Base-by-base conservation (phyloP, 1,140 invertebrate genomes). In the Penaeus chinensis region DNA sequence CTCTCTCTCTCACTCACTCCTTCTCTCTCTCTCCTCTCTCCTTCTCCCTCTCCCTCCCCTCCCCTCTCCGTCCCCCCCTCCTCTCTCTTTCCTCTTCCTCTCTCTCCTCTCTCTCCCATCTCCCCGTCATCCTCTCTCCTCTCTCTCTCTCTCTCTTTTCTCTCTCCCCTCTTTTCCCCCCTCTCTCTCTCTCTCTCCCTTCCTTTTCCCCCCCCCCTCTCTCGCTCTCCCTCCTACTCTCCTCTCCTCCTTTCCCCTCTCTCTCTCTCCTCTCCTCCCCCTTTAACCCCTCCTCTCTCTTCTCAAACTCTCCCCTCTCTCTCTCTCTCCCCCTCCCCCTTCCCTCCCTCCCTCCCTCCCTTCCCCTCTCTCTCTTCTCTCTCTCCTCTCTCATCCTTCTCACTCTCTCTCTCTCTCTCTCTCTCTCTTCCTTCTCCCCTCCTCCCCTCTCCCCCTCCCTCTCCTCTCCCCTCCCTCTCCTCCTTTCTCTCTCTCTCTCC, bases 361-460 rank as follows among this genome's bases (percentile, higher is more conserved):
- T 71, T n/a, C 24, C 19, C 24, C 69, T 71, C 16, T 71, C 66
- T 71, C 16, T 71, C 66, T n/a, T 71, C 66, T 71, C 66, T 71
- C 66, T 71, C 66, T 71, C n/a, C 24, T n/a, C 24, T n/a, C 24
- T 27, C 32, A 11, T 71, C 69, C 27, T 19, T 18, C 20, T 69
- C 66, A 20, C 69, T 74, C 69, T 74, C 69, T 74, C 69, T 74
- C n/a, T 74, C 69, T 74, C 69, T n/a, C 69, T 74, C 69, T 74
- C 22, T 74, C 69, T n/a, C 69, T 74, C n/a, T 74, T 74, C 69
- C 27, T n/a, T 74, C 24, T 74, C n/a, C 2, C 37, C 5, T 24
- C 0, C 24, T 71, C 69, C 24, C 22, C 13, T 2, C 5, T 16
- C 24, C 69, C 2, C 18, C 16, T 10, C 10, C 16, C 24, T n/a